Evolutionary conservation across 2,113 vertebrate species (phyloP).

Genomic region (Haemorhous mexicanus): DNA sequence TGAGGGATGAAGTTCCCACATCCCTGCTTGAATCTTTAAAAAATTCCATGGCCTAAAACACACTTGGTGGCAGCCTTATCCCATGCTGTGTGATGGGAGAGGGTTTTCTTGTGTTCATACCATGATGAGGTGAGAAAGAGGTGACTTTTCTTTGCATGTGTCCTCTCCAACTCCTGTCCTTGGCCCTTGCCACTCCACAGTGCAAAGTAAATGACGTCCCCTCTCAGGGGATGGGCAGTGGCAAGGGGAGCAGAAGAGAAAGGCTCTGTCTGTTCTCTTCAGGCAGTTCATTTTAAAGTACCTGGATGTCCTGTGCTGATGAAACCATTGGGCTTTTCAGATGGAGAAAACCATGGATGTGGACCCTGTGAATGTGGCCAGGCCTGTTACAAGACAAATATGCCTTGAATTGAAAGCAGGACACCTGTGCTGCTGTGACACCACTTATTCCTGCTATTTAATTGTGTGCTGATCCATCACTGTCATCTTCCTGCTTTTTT

Average conservation of each 20-base stretch:
- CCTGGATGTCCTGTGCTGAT: not conserved
- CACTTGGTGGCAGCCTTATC: not conserved
- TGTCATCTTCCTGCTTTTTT: not conserved
- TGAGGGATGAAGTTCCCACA: not conserved
- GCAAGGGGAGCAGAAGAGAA: not conserved
- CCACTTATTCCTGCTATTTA: not conserved
- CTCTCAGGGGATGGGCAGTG: not conserved
- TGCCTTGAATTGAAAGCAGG: not conserved
- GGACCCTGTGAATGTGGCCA: not conserved
- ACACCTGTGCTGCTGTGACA: not conserved
- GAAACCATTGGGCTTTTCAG: not conserved
- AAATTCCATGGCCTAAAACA: not conserved
- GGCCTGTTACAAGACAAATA: not conserved
- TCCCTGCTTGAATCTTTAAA: not conserved
- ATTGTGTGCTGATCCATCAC: not conserved
- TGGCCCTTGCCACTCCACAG: not conserved
- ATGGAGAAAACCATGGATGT: not conserved
- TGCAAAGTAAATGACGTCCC: not conserved
- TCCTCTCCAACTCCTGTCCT: not conserved
- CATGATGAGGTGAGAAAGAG: not conserved
- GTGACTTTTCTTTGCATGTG: not conserved
- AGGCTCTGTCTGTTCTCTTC: not conserved
- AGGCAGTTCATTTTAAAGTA: not conserved
- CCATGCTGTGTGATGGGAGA: not conserved
- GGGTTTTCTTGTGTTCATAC: not conserved